Conservation (phyloP, 2,888 invertebrate species). For the Mesorhabditis belari region DNA sequence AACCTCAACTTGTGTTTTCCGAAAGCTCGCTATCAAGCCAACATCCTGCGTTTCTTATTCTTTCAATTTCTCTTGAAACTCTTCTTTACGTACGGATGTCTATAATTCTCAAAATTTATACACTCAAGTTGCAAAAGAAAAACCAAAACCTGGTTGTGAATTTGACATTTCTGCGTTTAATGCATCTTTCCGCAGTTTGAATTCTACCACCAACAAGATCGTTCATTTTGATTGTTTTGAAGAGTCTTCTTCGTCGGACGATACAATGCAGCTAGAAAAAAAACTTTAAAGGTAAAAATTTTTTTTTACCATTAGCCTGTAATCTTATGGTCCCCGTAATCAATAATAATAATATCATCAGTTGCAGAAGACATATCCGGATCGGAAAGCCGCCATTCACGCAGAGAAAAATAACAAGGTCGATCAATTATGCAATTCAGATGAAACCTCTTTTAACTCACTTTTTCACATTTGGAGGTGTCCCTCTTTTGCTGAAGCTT, state of each 20-base stretch:
- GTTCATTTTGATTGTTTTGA: neutral
- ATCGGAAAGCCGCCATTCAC: neutral
- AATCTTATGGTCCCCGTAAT: constrained; percentile 16
- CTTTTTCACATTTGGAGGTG: neutral
- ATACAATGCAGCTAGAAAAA: neutral
- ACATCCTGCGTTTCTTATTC: constrained; percentile 17
- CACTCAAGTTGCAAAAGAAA: no score
- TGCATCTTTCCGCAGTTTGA: neutral
- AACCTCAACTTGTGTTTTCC: constrained; percentile 28
- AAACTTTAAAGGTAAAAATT: neutral
- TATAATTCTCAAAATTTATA: neutral
- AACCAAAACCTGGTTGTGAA: no score
- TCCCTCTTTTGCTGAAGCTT: constrained; percentile 2
- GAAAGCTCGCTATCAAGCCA: constrained; percentile 29
- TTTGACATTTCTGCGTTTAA: neutral
- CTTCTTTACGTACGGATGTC: constrained; percentile 9
- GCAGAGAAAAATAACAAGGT: neutral
- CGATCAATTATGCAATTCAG: neutral
- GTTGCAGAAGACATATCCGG: constrained; percentile 22
- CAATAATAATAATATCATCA: constrained; percentile 50
- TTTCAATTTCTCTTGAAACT: constrained; percentile 24
- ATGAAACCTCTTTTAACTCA: neutral
- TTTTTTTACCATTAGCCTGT: constrained; percentile 11
- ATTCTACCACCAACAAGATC: neutral
- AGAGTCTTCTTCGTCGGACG: constrained; percentile 3